Base-by-base conservation (phyloP, 2,797 vertebrate species). In the Rallus crepitans region DNA sequence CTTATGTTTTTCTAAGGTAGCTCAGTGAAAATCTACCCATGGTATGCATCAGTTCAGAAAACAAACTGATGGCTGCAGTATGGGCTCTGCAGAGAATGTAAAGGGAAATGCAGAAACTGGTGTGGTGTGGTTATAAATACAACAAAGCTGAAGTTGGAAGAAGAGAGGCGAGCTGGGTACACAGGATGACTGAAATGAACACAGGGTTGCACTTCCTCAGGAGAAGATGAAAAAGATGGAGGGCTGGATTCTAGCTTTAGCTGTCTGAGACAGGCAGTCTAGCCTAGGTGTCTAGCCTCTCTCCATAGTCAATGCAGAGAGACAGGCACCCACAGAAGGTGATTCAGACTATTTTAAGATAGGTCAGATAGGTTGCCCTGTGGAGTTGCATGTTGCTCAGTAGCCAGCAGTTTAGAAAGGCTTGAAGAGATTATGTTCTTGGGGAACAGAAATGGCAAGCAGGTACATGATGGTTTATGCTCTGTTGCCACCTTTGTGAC, bases 221-320 rank as follows among this genome's bases (percentile, higher is more conserved):
- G 27, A 55, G 77, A 35, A 79, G 63, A 93, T 87, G 92, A 84
- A 11, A 1, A 45, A 68, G 77, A 5, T 70, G 35, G 31, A 64
- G 86, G 92, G 86, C 86, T 90, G 90, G 65, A 50, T 47, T 65
- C 31, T 64, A 31, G 21, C 72, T 59, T 23, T 16, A 63, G 72
- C 2, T 82, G 82, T 56, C 48, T 12, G 48, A 85, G 89, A 48
- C 93, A 68, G 87, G 23, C 70, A 68, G 92, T 89, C 88, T 94
- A 53, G 70, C 89, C 88, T 57, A 0, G 23, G 7, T 65, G 83
- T 92, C 77, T 95, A 15, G 77, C 23, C 84, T 45, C 20, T 39
- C n/a, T 75, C 25, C 63, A 8, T 35, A 57, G 90, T 18, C 79
- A 27, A 1, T 14, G 73, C 60, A 42, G 17, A 45, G 83, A 87